Conservation (phyloP, 2,797 vertebrate genomes). For the Cryptoprocta ferox region DNA sequence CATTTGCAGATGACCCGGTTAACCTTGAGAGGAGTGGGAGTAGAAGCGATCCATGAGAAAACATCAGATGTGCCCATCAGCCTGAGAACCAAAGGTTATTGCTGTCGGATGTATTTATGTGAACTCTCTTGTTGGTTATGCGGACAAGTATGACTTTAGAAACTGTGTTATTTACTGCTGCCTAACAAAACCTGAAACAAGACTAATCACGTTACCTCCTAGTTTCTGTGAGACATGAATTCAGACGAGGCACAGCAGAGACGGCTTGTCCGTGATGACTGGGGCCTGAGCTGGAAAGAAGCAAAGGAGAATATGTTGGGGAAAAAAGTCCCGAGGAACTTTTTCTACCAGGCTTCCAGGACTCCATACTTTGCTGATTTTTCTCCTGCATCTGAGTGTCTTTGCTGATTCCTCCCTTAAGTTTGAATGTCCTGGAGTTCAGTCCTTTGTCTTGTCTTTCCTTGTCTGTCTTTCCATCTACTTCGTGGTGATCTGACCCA, state of each 20-base stretch:
- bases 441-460: background rate
- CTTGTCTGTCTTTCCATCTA: background rate
- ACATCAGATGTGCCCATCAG: background rate
- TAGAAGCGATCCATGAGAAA: background rate
- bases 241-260: background rate
- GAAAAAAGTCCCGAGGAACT: background rate
- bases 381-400: background rate
- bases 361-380: background rate
- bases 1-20: background rate
- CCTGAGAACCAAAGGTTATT: background rate
- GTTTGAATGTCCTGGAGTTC: background rate
- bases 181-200: slow-evolving; percentile 14
- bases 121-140: background rate
- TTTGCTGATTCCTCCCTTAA: background rate
- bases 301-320: background rate
- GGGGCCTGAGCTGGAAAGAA: background rate
- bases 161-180: background rate
- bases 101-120: background rate
- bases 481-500: background rate
- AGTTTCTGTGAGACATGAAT: background rate
- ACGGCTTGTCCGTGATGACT: background rate
- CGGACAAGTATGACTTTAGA: background rate
- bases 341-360: background rate
- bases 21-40: background rate
- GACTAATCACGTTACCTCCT: background rate